Evolutionary conservation across 2,797 vertebrate species (phyloP), one percentile per base, ranked within the genome.

Genomic region (Hemitrygon akajei): DNA sequence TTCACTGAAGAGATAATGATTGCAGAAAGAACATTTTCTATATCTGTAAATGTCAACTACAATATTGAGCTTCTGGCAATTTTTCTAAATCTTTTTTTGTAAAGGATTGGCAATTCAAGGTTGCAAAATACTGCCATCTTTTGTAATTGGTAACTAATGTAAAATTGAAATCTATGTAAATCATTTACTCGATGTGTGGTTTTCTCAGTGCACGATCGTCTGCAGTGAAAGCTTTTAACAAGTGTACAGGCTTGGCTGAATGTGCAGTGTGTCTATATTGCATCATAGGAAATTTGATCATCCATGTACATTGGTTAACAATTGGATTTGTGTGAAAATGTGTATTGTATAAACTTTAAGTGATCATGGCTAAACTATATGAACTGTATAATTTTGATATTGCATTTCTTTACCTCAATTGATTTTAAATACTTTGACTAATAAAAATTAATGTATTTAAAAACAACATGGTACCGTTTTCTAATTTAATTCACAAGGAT

Each of bases 341-440:
- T 92, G 69, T 30, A 92, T 22, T 92, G 40, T 92, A 75, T 73
- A 75, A 73, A 30, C 40, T 7, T 12, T 40, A 87, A 71, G 27
- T 30, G 30, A 4, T 25, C 11, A 84, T 27, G 27, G 47, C 30
- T 34, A 58, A 34, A 69, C 18, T 20, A 66, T 91, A 91, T 30
- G 18, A 30, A 69, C 34, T 3, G 16, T 69, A 30, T 69, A 37
- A 7, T 37, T 91, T 89, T 89, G 86, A 89, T 89, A 96, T 95
- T 95, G 20, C 66, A 71, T 34, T 0, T 96, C 95, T 96, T 97
- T 97, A 96, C 95, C 96, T 96, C 96, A 95, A 81, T 95, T 97
- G 96, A 96, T 95, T 96, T 97, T 96, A 96, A 96, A 94, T 95
- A 96, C 95, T 60, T 95, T 95, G 96, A 96, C 96, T 96, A 97